phyloP scores from a whole-genome alignment of 2,797 vertebrate species.

The Microchirus variegatus region DNA sequence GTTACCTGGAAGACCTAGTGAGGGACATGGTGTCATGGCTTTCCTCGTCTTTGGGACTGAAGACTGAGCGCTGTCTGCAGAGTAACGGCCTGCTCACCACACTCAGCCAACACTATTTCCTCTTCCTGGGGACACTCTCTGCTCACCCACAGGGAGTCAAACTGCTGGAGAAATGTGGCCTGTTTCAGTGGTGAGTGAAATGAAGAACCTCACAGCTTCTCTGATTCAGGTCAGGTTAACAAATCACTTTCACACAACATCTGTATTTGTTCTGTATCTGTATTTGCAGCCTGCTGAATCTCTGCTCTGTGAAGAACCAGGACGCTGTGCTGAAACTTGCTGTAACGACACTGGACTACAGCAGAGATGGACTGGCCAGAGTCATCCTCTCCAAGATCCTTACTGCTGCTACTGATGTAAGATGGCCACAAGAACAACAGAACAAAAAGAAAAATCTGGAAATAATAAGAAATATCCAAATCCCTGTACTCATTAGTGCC shows the following conservation, averaged over 20 bases:
- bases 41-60: slow-evolving; percentile 89
- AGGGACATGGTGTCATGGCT: slow-evolving; percentile 96
- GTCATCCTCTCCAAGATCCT: slow-evolving; percentile 98
- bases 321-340: slow-evolving; percentile 96
- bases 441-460: no score
- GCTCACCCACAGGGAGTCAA: slow-evolving; percentile 95
- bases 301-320: slow-evolving; percentile 98
- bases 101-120: slow-evolving; percentile 98
- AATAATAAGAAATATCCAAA: no score
- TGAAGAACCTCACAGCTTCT: not conserved
- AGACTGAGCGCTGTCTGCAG: slow-evolving; percentile 94
- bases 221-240: not conserved
- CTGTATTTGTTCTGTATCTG: slow-evolving; percentile 16
- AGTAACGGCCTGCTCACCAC: slow-evolving; percentile 95
- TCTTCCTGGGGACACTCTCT: slow-evolving; percentile 96
- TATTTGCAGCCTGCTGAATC: slow-evolving; percentile 90
- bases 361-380: slow-evolving; percentile 94
- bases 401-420: slow-evolving; percentile 96
- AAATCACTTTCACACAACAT: not conserved
- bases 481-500: no score
- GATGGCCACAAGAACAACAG: slow-evolving; percentile 33
- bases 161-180: slow-evolving; percentile 97
- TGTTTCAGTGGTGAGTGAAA: slow-evolving; percentile 94
- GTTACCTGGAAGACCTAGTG: slow-evolving; percentile 94
- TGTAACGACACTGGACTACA: slow-evolving; percentile 97